Conservation (phyloP, 2,888 invertebrate genomes). For the Drosophila mercatorum region DNA sequence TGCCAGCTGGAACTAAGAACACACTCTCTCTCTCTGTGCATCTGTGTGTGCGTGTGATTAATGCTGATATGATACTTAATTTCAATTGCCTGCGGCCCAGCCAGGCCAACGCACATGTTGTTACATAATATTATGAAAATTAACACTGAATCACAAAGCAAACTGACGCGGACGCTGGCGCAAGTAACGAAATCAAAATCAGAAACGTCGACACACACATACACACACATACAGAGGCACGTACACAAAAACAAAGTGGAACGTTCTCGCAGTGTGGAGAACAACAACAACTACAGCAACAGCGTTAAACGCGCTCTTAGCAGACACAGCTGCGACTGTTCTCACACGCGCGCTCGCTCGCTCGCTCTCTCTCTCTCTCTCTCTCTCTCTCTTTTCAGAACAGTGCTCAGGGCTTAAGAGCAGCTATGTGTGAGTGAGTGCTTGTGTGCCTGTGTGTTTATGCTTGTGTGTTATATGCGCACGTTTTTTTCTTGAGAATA, state of each 20-base stretch:
- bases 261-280: conserved; percentile 22
- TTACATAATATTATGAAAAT: conserved; percentile 81
- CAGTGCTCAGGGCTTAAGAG: conserved; percentile 27
- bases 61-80: conserved; percentile 9
- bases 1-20: conserved; percentile 14
- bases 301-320: conserved; percentile 15
- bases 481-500: conserved; percentile 64
- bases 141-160: conserved; percentile 76
- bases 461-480: conserved; percentile 59
- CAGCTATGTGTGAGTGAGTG: neutral
- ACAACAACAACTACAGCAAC: conserved; percentile 23
- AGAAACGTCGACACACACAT: conserved; percentile 50
- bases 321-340: conserved; percentile 7
- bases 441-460: neutral
- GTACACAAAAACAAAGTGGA: conserved; percentile 38
- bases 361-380: too few relatives aligned
- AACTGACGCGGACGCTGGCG: conserved; percentile 62
- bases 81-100: conserved; percentile 23
- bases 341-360: neutral
- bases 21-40: neutral
- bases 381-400: conserved; percentile 4
- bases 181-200: conserved; percentile 76
- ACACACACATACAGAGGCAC: conserved; percentile 21
- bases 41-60: neutral
- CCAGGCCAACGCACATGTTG: conserved; percentile 62